Conservation (phyloP, 1,140 invertebrate genomes). For the Hylyphantes graminicola region DNA sequence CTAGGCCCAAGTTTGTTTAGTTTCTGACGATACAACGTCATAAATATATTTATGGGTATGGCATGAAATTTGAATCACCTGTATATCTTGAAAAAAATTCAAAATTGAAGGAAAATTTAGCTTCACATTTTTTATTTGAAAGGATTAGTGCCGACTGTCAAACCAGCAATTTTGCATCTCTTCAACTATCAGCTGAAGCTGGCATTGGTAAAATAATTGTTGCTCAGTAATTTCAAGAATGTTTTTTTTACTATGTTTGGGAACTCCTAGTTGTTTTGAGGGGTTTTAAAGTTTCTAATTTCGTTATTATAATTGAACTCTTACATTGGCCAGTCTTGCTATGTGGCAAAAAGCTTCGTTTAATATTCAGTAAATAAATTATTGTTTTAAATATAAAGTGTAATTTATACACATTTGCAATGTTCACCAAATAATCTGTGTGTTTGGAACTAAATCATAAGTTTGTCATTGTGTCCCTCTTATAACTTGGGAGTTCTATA, state of each 20-base stretch:
- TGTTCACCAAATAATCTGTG: background rate
- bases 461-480: background rate
- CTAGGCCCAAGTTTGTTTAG: too few relatives aligned
- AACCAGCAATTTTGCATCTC: constrained; percentile 2
- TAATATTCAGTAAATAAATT: background rate
- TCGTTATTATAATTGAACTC: background rate
- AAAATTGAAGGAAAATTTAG: background rate
- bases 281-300: background rate
- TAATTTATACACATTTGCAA: background rate
- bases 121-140: constrained; percentile 17
- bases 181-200: background rate
- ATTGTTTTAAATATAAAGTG: background rate
- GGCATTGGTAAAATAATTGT: constrained; percentile 5
- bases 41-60: too few relatives aligned
- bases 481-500: background rate
- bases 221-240: background rate
- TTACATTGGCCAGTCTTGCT: background rate
- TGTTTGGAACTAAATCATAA: background rate
- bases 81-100: constrained; percentile 1
- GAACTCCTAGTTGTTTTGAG: background rate
- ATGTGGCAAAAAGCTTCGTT: background rate
- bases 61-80: background rate
- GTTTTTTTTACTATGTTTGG: background rate
- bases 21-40: too few relatives aligned
- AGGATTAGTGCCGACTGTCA: background rate